phyloP scores from a whole-genome alignment of 2,888 invertebrate species.

The Tenthredo scrophulariae region DNA sequence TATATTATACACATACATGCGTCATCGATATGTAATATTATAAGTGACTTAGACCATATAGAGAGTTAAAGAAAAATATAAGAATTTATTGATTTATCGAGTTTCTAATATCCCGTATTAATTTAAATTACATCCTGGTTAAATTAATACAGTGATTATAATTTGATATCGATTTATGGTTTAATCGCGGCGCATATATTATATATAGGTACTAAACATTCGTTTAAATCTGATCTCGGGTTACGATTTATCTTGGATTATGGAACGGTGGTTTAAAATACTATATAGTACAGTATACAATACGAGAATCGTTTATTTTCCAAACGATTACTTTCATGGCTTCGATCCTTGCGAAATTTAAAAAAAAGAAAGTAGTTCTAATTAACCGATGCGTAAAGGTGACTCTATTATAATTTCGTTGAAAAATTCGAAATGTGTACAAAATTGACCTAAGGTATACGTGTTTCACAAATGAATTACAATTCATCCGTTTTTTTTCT shows the following conservation, averaged over 20 bases:
- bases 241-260: background rate
- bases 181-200: background rate
- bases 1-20: background rate
- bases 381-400: too few species aligned
- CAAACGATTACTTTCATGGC: background rate
- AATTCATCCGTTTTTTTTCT: too few species aligned
- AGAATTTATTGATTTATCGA: background rate
- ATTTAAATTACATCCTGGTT: background rate
- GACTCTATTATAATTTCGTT: too few species aligned
- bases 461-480: too few species aligned
- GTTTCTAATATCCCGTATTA: background rate
- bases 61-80: background rate
- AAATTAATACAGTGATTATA: background rate
- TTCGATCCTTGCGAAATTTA: background rate
- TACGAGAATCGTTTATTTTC: background rate
- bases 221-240: background rate
- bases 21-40: constrained; percentile 8
- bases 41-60: background rate
- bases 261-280: background rate
- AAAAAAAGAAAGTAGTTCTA: background rate
- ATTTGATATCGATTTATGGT: background rate
- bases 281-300: background rate
- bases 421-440: too few species aligned
- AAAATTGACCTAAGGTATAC: too few species aligned
- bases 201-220: background rate